These are phyloP conservation scores for Mechanitis mazaeus DNA, from an alignment of 2,888 invertebrate genomes.

Conservation along the genomic window DNA sequence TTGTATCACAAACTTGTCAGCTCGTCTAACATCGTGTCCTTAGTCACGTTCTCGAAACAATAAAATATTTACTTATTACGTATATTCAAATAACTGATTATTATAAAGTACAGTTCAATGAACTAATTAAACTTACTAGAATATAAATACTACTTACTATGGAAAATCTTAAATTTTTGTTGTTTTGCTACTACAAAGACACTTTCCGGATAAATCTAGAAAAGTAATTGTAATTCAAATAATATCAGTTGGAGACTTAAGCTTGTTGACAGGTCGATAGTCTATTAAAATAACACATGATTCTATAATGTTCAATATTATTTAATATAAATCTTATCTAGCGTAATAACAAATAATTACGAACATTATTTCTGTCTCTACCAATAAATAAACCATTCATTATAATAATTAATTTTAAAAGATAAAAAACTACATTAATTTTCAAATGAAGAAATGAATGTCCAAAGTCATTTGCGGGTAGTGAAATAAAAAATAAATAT, in stretches of 20 bases:
- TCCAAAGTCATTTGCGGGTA: too few species aligned
- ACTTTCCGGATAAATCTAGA: too few species aligned
- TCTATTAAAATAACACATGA: slow-evolving; percentile 15
- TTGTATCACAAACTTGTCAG: not conserved
- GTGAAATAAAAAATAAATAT: too few species aligned
- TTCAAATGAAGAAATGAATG: too few species aligned
- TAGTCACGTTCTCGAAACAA: slow-evolving; percentile 31
- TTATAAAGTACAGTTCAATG: slow-evolving; percentile 22
- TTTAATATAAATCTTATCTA: slow-evolving; percentile 21
- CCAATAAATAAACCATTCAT: not conserved
- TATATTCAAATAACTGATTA: slow-evolving; percentile 14
- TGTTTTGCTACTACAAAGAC: too few species aligned
- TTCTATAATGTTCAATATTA: slow-evolving; percentile 19
- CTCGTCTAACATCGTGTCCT: slow-evolving; percentile 7
- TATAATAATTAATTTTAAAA: too few species aligned
- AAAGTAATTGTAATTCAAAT: too few species aligned
- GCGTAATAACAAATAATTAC: slow-evolving; percentile 16
- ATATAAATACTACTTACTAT: too few species aligned
- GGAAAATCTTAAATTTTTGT: too few species aligned
- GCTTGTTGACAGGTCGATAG: slow-evolving; percentile 15
- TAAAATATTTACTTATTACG: slow-evolving; percentile 41
- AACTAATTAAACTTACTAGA: slow-evolving; percentile 12
- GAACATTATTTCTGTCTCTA: not conserved
- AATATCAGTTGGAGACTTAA: too few species aligned
- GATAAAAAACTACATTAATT: too few species aligned